phyloP scores from a whole-genome alignment of 1,140 invertebrate genomes.

The Centruroides sculpturatus region DNA sequence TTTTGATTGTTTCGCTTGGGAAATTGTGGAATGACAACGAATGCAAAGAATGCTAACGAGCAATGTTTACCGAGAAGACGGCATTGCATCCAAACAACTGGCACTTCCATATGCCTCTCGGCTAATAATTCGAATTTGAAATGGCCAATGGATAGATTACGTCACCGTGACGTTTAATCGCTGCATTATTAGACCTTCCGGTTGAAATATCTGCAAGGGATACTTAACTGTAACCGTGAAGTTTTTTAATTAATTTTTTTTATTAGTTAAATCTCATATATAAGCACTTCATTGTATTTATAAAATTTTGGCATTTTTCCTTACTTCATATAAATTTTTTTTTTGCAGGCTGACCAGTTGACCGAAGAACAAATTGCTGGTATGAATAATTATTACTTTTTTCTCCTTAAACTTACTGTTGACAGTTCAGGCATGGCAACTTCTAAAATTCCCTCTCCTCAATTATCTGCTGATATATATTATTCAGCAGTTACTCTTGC shows the following conservation, averaged over 20 bases:
- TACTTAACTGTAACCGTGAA: background rate
- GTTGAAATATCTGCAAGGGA: background rate
- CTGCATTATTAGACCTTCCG: no score
- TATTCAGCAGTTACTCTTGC: no score
- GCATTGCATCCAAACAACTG: background rate
- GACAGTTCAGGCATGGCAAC: no score
- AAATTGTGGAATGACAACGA: no score
- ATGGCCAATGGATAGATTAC: background rate
- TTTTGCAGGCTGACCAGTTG: slow-evolving; percentile 74
- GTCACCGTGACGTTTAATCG: background rate
- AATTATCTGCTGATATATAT: no score
- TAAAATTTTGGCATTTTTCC: background rate
- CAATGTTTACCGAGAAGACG: background rate
- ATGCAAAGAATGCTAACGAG: background rate
- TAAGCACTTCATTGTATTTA: no score
- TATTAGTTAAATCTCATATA: no score
- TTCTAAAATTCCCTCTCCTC: no score
- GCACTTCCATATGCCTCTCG: background rate
- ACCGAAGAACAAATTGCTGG: slow-evolving; percentile 91
- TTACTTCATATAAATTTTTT: slow-evolving; percentile 12
- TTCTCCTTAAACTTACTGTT: no score
- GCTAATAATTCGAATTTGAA: background rate
- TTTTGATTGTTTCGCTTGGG: no score
- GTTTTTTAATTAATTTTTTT: no score
- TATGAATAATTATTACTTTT: slow-evolving; percentile 5